Percentiles rank a stretch among this genome's conserved stretches.
phyloP scores from a whole-genome alignment of 2,113 vertebrate genomes.

The Cyprinus carpio region DNA sequence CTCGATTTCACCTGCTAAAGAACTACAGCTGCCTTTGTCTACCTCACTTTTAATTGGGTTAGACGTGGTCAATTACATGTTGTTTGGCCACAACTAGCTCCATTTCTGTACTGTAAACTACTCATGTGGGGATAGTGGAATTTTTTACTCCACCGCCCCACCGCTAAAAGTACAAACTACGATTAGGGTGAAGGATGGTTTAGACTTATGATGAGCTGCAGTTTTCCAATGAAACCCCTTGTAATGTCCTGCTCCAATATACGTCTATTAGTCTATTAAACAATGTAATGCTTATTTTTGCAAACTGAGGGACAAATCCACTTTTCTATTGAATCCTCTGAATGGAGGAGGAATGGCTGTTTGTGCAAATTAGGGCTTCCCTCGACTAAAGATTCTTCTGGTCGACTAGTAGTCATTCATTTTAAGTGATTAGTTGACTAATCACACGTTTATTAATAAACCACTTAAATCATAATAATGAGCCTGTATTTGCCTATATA shows the following conservation, averaged over 20 bases:
- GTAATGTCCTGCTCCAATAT: background rate
- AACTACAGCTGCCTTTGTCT: background rate
- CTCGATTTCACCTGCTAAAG: constrained; percentile 13
- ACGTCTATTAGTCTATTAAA: background rate
- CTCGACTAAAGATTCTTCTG: too few relatives aligned
- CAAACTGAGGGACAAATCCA: background rate
- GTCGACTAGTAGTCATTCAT: too few relatives aligned
- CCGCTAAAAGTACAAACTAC: background rate
- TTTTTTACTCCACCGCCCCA: background rate
- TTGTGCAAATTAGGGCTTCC: too few relatives aligned
- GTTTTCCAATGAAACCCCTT: background rate
- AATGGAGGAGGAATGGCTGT: too few relatives aligned
- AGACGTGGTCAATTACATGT: constrained; percentile 6
- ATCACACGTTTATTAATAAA: too few relatives aligned
- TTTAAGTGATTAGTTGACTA: too few relatives aligned
- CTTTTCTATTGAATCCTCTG: background rate
- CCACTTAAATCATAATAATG: too few relatives aligned
- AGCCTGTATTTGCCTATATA: too few relatives aligned
- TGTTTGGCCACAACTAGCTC: background rate
- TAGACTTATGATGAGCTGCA: background rate
- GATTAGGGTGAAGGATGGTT: background rate
- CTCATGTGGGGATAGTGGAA: background rate
- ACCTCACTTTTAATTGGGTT: background rate
- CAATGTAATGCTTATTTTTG: background rate
- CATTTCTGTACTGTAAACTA: background rate